Conservation (phyloP, 2,113 vertebrate genomes). For the Pedetes capensis region DNA sequence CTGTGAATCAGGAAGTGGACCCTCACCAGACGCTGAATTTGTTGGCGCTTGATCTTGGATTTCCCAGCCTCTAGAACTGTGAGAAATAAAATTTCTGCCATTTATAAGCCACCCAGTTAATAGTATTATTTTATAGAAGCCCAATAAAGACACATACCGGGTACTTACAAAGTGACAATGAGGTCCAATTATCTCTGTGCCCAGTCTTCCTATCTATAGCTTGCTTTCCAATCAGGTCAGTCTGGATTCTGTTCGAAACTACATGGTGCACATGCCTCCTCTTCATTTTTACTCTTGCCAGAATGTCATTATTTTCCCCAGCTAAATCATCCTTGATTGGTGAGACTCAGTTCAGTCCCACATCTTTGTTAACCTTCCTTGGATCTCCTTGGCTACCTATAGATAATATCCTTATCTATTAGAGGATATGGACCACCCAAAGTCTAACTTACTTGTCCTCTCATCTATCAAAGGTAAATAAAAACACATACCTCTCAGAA, state of each 20-base stretch:
- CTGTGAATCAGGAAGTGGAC: neutral
- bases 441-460: neutral
- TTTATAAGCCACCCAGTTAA: neutral
- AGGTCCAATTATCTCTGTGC: neutral
- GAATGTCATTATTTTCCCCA: neutral
- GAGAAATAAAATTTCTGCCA: neutral
- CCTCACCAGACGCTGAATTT: neutral
- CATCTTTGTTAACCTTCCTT: neutral
- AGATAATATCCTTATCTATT: neutral
- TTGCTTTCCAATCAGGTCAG: neutral
- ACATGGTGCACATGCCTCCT: neutral
- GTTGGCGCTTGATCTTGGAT: neutral
- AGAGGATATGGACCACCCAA: neutral
- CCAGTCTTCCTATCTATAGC: neutral
- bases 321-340: neutral
- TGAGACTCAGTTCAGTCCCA: neutral
- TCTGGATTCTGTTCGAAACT: slow-evolving; percentile 18
- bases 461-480: neutral
- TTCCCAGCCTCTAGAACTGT: neutral
- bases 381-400: neutral
- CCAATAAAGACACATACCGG: neutral
- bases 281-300: neutral
- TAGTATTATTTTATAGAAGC: too few relatives aligned
- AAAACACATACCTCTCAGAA: neutral
- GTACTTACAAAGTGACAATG: neutral